Percentiles rank a stretch among this genome's conserved stretches.
These are phyloP conservation scores for Nibea coibor DNA, from an alignment of 2,113 vertebrate species.

Conservation along the genomic window DNA sequence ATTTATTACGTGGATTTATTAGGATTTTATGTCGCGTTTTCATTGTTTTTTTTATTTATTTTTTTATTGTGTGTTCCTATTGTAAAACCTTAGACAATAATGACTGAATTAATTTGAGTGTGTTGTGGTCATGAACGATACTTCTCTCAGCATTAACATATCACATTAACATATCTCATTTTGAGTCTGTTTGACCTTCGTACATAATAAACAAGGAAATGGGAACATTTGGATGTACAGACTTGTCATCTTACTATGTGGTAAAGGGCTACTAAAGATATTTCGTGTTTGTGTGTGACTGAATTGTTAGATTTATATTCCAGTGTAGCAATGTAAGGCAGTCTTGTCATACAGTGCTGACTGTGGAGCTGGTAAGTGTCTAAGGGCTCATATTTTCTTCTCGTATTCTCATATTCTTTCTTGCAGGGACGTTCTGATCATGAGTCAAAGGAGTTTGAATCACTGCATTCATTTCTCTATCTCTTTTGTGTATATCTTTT, in stretches of 20 bases:
- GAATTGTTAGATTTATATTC: not conserved
- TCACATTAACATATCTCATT: not conserved
- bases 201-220: not conserved
- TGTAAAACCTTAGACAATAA: slow-evolving; percentile 18
- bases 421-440: too few species aligned
- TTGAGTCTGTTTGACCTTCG: not conserved
- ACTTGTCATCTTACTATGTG: not conserved
- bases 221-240: not conserved
- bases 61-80: slow-evolving; percentile 8
- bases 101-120: slow-evolving; percentile 25
- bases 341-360: not conserved
- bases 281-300: not conserved
- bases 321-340: not conserved
- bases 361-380: not conserved
- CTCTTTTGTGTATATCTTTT: too few species aligned
- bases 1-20: slow-evolving; percentile 40
- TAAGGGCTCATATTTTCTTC: too few species aligned
- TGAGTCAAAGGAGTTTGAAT: too few species aligned
- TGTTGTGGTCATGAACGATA: slow-evolving; percentile 1
- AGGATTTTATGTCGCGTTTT: slow-evolving; percentile 13
- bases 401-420: too few species aligned
- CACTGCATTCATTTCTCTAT: too few species aligned
- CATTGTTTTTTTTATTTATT: not conserved
- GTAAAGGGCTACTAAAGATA: not conserved
- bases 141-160: not conserved